These are phyloP conservation scores for Halictus quadricinctus DNA, from an alignment of 2,888 invertebrate genomes.

Conservation along the genomic window DNA sequence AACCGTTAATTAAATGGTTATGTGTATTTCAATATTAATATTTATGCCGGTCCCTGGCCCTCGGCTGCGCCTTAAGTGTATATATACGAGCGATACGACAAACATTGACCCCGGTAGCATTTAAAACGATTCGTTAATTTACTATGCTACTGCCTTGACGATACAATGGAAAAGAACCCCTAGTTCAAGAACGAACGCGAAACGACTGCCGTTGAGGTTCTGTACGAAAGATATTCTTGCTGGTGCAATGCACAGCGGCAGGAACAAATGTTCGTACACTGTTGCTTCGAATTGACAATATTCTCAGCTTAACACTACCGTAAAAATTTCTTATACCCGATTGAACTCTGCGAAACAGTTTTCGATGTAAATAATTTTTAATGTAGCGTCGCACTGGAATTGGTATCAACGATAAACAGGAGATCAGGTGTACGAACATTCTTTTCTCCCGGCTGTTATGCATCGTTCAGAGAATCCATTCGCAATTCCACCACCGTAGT, in stretches of 20 bases:
- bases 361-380: neutral
- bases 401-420: neutral
- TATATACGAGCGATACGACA: neutral
- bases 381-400: neutral
- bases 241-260: conserved; percentile 13
- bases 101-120: conserved; percentile 4
- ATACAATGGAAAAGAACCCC: conserved; percentile 4
- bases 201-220: conserved; percentile 58
- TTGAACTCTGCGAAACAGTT: neutral
- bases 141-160: conserved; percentile 41
- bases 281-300: neutral
- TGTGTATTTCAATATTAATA: neutral
- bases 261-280: neutral
- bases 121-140: neutral
- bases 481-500: conserved; percentile 39
- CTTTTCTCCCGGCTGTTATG: neutral
- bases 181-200: conserved; percentile 37
- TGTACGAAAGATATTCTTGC: conserved; percentile 44
- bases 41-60: neutral
- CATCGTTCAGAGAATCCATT: conserved; percentile 34
- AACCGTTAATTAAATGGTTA: neutral
- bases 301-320: neutral
- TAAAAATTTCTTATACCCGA: neutral
- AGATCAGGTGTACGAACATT: neutral
- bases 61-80: neutral